These are phyloP conservation scores for Ischnus inquisitorius DNA, from an alignment of 2,888 invertebrate species.

Conservation along the genomic window DNA sequence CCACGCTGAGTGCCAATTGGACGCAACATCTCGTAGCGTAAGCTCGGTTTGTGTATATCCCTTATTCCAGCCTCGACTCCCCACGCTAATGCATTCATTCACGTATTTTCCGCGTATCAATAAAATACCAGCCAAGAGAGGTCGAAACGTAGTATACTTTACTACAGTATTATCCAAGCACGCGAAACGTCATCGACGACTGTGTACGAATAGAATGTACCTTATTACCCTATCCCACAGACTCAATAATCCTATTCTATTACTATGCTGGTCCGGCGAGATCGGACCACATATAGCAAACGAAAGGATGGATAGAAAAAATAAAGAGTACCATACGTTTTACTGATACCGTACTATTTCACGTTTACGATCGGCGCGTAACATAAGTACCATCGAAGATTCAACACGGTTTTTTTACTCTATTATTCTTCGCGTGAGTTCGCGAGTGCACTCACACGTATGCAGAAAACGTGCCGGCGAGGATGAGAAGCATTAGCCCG, in stretches of 20 bases:
- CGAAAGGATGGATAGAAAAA: neutral
- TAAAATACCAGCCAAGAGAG: constrained; percentile 21
- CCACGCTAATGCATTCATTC: constrained; percentile 55
- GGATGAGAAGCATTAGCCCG: constrained; percentile 27
- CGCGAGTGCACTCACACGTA: neutral
- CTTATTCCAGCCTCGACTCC: constrained; percentile 3
- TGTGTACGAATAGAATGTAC: constrained; percentile 34
- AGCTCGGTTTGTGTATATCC: neutral
- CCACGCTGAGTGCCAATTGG: constrained; percentile 54
- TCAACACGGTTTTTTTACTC: neutral
- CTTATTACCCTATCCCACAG: constrained; percentile 12
- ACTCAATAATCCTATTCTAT: constrained; percentile 25
- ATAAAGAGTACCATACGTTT: constrained; percentile 40
- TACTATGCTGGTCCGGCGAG: too few species aligned
- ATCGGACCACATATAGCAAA: neutral
- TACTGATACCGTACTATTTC: constrained; percentile 39
- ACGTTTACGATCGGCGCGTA: constrained; percentile 52
- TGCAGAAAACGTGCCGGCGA: neutral
- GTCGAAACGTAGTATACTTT: constrained; percentile 37
- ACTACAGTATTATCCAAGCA: neutral
- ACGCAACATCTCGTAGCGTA: neutral
- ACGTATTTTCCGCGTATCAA: constrained; percentile 58
- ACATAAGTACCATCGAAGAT: constrained; percentile 29
- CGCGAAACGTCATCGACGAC: constrained; percentile 30
- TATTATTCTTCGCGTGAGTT: constrained; percentile 30